Evolutionary conservation across 2,113 vertebrate genomes (phyloP), one percentile per base, ranked within the genome.

Genomic region (Sinocyclocheilus anophthalmus): DNA sequence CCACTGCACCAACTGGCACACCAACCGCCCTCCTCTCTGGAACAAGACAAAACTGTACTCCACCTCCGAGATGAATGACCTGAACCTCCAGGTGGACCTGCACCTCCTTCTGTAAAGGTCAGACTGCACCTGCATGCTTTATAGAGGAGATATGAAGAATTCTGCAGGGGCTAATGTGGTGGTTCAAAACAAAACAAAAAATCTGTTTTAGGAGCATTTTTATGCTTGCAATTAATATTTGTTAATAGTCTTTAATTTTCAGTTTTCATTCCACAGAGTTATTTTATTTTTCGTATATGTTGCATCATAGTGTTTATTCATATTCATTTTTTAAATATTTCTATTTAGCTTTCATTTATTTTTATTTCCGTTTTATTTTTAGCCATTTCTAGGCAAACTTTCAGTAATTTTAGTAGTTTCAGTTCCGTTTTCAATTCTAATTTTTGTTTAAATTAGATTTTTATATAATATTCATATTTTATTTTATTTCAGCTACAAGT

Each of bases 61-160:
- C 63, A 22, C 39, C 80, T 69, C 63, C 26, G 18, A 69, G 80
- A 87, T 87, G 45, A 87, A 83, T 69, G 59, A 83, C 72, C 80
- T n/a, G 45, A 82, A 82, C 80, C 45, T 82, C 80, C 80, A 53
- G 50, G 24, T 50, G 80, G 80, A 69, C 80, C 80, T 70, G 80
- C 63, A 82, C 80, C 42, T 82, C 45, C 63, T 82, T n/a, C 24
- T 82, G 16, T 33, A 82, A 82, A 82, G 63, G 80, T 81, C 57
- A 81, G 79, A 10, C 37, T 81, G 45, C 63, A 69, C 63, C 63
- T 82, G 80, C 65, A 73, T 20, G 85, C 78, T 50, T 86, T 33
- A 30, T 48, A 33, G 30, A 59, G 48, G 13, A 48, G 33, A 86
- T 82, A 45, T 65, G 24, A 33, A 30, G 18, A 2, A 22, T 16